A percentile compares a stretch with the other conserved stretches of the same genome.
Conservation (phyloP, 2,797 vertebrate species). For the Darevskia nairensis region DNA sequence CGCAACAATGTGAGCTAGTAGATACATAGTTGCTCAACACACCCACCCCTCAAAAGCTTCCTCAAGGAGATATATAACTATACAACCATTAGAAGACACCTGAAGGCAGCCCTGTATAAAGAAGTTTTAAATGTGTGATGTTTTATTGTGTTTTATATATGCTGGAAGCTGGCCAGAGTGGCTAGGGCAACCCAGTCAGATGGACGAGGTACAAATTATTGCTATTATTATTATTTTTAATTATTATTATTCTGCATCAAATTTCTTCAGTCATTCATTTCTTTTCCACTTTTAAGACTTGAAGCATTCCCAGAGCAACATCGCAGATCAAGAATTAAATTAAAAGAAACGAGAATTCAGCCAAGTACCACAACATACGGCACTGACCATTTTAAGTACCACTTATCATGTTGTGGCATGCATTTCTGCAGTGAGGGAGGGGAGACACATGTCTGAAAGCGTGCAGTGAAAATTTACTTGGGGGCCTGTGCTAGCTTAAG, state of each 20-base stretch:
- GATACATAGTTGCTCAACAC: neutral
- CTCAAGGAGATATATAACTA: neutral
- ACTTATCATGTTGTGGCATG: neutral
- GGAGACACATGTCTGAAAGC: neutral
- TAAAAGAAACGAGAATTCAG: no score
- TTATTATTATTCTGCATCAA: no score
- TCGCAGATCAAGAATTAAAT: neutral
- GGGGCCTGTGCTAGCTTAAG: neutral
- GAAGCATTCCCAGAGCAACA: neutral
- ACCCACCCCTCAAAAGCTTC: neutral
- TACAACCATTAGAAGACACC: no score
- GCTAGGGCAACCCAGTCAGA: no score
- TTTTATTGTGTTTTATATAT: no score
- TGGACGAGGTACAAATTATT: no score
- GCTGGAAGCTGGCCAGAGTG: no score
- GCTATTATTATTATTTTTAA: no score
- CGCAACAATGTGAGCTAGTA: neutral
- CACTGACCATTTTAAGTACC: neutral
- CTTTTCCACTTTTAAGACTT: neutral
- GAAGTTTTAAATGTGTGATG: no score
- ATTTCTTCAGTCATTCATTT: neutral
- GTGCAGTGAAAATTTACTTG: no score
- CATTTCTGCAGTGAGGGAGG: neutral
- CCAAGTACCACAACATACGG: neutral
- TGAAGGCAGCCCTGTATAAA: no score